A percentile compares a stretch with the other conserved stretches of the same genome.
phyloP scores from a whole-genome alignment of 2,888 invertebrate species.

The Spodoptera exigua region DNA sequence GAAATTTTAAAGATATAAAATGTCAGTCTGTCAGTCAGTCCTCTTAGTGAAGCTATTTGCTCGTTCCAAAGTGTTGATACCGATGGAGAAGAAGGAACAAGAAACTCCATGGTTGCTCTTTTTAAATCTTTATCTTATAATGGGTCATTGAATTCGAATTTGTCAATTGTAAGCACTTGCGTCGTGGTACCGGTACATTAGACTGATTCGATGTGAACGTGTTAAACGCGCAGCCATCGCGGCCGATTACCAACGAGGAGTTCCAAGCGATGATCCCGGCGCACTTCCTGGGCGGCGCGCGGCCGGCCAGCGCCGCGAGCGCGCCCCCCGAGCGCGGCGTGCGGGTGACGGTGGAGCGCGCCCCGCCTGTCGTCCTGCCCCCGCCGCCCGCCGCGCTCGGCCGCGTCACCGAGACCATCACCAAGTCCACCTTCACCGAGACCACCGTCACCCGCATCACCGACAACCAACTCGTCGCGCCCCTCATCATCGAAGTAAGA shows the following conservation, averaged over 20 bases:
- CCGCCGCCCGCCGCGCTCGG: constrained; percentile 96
- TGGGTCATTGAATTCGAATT: no score
- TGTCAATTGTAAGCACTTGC: no score
- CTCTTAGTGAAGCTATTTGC: no score
- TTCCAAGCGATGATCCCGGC: constrained; percentile 98
- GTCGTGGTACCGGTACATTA: constrained; percentile 38
- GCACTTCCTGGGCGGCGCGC: constrained; percentile 92
- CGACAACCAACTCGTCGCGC: constrained; percentile 96
- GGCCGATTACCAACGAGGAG: constrained; percentile 97
- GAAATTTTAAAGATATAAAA: no score
- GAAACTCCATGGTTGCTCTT: no score
- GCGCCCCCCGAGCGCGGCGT: constrained; percentile 88
- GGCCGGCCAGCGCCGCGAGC: constrained; percentile 64
- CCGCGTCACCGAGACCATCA: constrained; percentile 97
- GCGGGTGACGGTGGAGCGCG: constrained; percentile 95
- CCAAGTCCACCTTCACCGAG: constrained; percentile 98
- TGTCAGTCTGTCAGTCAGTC: no score
- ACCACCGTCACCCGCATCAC: constrained; percentile 98
- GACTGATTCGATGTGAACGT: constrained; percentile 85
- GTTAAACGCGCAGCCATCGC: constrained; percentile 91
- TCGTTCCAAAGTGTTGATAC: no score
- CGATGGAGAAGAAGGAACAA: no score
- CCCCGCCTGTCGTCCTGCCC: constrained; percentile 90
- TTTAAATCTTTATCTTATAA: no score
- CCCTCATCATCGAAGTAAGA: constrained; percentile 96